These are phyloP conservation scores for Heteromyza rotundicornis DNA, from an alignment of 2,888 invertebrate genomes.

Conservation along the genomic window DNA sequence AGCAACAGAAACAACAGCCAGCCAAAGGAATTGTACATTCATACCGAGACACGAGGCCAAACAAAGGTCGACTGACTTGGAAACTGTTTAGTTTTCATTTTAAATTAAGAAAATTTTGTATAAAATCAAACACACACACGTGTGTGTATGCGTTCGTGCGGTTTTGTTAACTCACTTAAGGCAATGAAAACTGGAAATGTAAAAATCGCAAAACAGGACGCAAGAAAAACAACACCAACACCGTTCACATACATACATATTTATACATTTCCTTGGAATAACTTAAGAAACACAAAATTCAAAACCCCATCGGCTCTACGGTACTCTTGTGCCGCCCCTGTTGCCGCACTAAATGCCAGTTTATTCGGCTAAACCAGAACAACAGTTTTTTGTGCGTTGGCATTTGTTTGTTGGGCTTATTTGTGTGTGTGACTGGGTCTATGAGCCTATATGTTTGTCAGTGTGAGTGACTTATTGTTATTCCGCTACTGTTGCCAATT, in stretches of 20 bases:
- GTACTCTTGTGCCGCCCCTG: too few relatives aligned
- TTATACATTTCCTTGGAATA: too few relatives aligned
- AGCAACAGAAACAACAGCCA: background rate
- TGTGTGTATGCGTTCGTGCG: background rate
- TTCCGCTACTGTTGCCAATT: conserved; percentile 49
- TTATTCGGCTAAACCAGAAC: too few relatives aligned
- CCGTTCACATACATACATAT: too few relatives aligned
- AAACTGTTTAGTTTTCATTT: conserved; percentile 14
- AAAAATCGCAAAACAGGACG: background rate
- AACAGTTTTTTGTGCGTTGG: background rate
- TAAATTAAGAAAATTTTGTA: too few relatives aligned
- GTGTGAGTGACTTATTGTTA: conserved; percentile 50
- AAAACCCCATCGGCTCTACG: conserved; percentile 5
- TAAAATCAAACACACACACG: conserved; percentile 2
- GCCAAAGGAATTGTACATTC: background rate
- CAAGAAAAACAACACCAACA: too few relatives aligned
- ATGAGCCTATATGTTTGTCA: conserved; percentile 16
- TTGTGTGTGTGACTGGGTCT: conserved; percentile 17
- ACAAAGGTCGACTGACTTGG: background rate
- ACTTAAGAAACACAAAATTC: conserved; percentile 12
- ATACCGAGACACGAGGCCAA: background rate
- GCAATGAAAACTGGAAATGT: background rate
- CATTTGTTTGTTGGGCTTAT: conserved; percentile 17
- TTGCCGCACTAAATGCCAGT: background rate
- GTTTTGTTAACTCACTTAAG: background rate